Evolutionary conservation across 2,113 vertebrate genomes (phyloP).

Genomic region (Spea multiplicata): DNA sequence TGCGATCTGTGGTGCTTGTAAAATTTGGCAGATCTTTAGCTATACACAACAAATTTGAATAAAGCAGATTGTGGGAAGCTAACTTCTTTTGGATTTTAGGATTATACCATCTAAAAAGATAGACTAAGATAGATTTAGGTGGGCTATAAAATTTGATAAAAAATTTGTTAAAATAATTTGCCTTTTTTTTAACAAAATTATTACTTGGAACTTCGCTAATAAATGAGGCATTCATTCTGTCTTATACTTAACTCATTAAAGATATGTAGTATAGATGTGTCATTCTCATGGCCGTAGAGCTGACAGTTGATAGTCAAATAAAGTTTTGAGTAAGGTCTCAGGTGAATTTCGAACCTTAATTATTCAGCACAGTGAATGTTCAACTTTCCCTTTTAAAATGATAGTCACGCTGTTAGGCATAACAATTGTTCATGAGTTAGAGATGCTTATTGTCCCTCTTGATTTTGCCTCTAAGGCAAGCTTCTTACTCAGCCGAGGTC

Average conservation of each 20-base stretch:
- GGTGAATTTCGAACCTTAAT: conserved; percentile 66
- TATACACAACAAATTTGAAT: conserved; percentile 22
- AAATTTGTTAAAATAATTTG: too few species aligned
- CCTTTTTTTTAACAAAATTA: too few species aligned
- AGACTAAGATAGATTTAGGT: neutral
- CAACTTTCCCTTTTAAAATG: conserved; percentile 59
- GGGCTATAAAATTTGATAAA: too few species aligned
- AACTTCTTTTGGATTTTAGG: conserved; percentile 6
- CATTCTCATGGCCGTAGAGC: conserved; percentile 17
- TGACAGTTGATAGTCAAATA: conserved; percentile 23
- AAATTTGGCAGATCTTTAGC: conserved; percentile 32
- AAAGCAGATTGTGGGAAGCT: conserved; percentile 15
- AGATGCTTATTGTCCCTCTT: conserved; percentile 72
- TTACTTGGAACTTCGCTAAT: too few species aligned
- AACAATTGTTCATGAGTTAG: conserved; percentile 80
- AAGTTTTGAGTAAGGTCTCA: conserved; percentile 53
- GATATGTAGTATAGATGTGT: neutral
- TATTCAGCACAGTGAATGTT: conserved; percentile 62
- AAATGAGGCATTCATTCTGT: neutral
- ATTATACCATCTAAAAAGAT: neutral
- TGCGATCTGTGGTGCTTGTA: conserved; percentile 6
- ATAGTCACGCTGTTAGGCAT: conserved; percentile 70
- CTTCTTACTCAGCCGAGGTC: conserved; percentile 73
- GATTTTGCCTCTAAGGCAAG: conserved; percentile 73
- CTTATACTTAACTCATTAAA: neutral